Conservation (phyloP, 2,113 vertebrate species). For the Loxodonta africana region DNA sequence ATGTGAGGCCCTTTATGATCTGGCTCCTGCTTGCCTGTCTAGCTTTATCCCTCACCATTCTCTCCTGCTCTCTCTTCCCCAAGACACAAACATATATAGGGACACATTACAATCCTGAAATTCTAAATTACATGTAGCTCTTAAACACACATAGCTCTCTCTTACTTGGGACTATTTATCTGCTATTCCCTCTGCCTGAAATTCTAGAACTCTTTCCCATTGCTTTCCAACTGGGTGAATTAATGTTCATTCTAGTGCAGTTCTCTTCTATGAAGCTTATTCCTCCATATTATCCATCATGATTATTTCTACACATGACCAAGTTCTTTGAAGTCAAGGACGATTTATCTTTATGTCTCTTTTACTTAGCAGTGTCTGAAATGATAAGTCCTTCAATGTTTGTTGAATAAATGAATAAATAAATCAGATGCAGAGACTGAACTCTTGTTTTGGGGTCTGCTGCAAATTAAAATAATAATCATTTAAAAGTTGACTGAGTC, state of each 20-base stretch:
- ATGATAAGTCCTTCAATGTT: not conserved
- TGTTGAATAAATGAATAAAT: not conserved
- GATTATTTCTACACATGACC: not conserved
- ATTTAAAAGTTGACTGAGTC: not conserved
- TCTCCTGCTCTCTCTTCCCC: not conserved
- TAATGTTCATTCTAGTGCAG: not conserved
- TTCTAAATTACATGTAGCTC: not conserved
- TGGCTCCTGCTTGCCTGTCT: too few relatives aligned
- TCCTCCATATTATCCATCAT: not conserved
- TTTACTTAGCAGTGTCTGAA: not conserved
- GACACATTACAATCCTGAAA: not conserved
- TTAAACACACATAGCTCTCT: not conserved
- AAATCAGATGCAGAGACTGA: constrained; percentile 33
- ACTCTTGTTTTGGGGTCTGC: not conserved
- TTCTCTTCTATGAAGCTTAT: not conserved
- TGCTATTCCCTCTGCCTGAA: not conserved
- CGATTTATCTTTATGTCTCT: not conserved
- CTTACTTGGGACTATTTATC: not conserved
- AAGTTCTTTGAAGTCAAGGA: constrained; percentile 3
- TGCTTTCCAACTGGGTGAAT: not conserved
- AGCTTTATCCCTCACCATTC: too few relatives aligned
- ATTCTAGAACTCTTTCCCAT: not conserved
- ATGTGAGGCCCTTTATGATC: not conserved
- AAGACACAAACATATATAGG: not conserved
- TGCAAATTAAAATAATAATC: constrained; percentile 36